Conservation (phyloP, 2,888 invertebrate genomes). For the Bursaphelenchus okinawaensis region DNA sequence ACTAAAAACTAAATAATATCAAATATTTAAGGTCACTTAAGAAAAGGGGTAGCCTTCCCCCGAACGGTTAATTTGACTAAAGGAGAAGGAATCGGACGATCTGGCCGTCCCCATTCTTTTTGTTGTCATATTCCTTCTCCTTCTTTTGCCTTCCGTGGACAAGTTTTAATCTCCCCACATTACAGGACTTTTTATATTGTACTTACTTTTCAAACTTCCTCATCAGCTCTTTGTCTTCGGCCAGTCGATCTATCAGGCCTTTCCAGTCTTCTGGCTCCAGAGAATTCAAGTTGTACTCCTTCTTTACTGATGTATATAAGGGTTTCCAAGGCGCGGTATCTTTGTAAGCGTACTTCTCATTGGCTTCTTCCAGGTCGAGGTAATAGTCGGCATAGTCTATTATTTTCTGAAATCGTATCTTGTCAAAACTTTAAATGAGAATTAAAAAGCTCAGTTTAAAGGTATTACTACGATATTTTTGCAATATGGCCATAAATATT, state of each 20-base stretch:
- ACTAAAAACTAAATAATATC: too few relatives aligned
- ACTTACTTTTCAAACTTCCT: slow-evolving; percentile 68
- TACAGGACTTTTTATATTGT: background rate
- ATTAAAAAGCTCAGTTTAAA: too few relatives aligned
- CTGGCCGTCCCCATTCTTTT: too few relatives aligned
- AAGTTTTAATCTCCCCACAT: background rate
- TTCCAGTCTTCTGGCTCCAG: slow-evolving; percentile 86
- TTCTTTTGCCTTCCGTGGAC: too few relatives aligned
- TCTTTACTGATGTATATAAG: slow-evolving; percentile 73
- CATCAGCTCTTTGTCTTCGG: slow-evolving; percentile 77
- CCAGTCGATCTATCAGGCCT: slow-evolving; percentile 77
- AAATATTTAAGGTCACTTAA: too few relatives aligned
- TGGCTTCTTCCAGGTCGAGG: slow-evolving; percentile 87
- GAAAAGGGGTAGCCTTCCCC: too few relatives aligned
- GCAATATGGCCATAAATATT: too few relatives aligned
- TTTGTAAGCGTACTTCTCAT: slow-evolving; percentile 59
- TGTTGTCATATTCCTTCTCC: too few relatives aligned
- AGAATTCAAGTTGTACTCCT: slow-evolving; percentile 61
- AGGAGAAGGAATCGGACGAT: too few relatives aligned
- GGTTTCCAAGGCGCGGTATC: slow-evolving; percentile 70
- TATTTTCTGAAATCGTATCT: slow-evolving; percentile 64
- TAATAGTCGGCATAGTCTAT: slow-evolving; percentile 93
- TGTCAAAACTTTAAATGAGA: slow-evolving; percentile 7
- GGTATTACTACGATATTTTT: too few relatives aligned
- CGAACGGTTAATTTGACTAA: too few relatives aligned